Base-by-base conservation (phyloP, 1,140 invertebrate species). In the Hormaphis cornu region DNA sequence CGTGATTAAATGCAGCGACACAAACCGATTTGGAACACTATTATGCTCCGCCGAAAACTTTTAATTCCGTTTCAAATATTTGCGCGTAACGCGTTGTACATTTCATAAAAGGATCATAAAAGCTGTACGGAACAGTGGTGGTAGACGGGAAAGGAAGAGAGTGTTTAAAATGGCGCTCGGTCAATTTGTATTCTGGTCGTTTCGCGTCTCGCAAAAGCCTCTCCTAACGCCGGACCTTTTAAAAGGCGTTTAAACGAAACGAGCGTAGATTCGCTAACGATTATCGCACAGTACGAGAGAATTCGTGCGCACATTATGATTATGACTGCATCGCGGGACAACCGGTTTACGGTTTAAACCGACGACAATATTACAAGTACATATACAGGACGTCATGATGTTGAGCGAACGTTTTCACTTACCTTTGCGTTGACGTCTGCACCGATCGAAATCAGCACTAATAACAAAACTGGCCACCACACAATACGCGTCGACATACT, bases 111-210 rank as follows among this genome's bases (percentile, higher is more conserved):
- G 61, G 20, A 37, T 56, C 53, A 20, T 66, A 66, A 66, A 66
- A 48, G 61, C 61, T 33, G 50, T 66, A 48, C 18, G 53, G 30
- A 22, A 35, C 12, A 56, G 26, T 24, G 59, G 24, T 63, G 22
- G 26, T 20, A 33, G n/a, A 48, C 18, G 48, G 61, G 61, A 46
- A 66, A 66, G 44, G 44, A 50, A 50, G 44, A 44, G 40, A 33
- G 44, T 66, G 50, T 66, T 66, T 66, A 66, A 66, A 66, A 66
- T 66, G 61, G 61, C 42, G 44, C 26, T 33, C 42, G 44, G 44
- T 44, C 61, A 66, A 66, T 66, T 66, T 66, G 61, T 66, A 66
- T 66, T 50, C 61, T 33, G 44, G 28, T 50, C 61, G 42, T 66
- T 33, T 35, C 24, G 24, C 28, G 28, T 66, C 44, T 50, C 42